These are phyloP conservation scores for Glaucidium brasilianum DNA, from an alignment of 2,113 vertebrate species.

Conservation along the genomic window DNA sequence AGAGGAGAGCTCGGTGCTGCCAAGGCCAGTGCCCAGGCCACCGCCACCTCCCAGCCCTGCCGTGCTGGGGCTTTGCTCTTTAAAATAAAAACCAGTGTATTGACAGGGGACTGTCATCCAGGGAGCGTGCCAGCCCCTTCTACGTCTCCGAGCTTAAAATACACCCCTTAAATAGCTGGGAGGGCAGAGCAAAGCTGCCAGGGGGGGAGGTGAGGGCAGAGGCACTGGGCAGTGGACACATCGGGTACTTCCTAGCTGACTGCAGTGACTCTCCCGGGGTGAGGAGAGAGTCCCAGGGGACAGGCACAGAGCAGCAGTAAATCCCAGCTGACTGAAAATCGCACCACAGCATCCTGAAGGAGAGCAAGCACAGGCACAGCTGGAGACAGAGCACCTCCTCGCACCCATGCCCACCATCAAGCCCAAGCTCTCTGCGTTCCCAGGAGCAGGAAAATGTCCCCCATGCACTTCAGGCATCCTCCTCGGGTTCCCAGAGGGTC, in stretches of 20 bases:
- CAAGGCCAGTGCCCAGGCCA: not conserved
- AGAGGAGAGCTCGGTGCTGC: not conserved
- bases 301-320: not conserved
- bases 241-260: rapidly evolving
- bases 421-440: not conserved
- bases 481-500: not conserved
- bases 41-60: not conserved
- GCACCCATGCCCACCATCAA: rapidly evolving
- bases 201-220: not conserved
- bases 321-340: not conserved
- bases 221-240: rapidly evolving
- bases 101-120: not conserved
- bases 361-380: not conserved
- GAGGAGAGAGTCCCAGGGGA: not conserved
- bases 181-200: not conserved
- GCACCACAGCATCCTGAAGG: not conserved
- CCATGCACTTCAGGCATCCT: not conserved
- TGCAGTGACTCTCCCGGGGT: not conserved
- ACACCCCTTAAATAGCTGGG: not conserved
- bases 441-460: rapidly evolving
- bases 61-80: not conserved
- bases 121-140: not conserved
- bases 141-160: not conserved
- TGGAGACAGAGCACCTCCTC: not conserved
- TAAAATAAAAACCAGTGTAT: not conserved